Evolutionary conservation across 2,113 vertebrate genomes (phyloP).

Genomic region (Apodemus speciosus): DNA sequence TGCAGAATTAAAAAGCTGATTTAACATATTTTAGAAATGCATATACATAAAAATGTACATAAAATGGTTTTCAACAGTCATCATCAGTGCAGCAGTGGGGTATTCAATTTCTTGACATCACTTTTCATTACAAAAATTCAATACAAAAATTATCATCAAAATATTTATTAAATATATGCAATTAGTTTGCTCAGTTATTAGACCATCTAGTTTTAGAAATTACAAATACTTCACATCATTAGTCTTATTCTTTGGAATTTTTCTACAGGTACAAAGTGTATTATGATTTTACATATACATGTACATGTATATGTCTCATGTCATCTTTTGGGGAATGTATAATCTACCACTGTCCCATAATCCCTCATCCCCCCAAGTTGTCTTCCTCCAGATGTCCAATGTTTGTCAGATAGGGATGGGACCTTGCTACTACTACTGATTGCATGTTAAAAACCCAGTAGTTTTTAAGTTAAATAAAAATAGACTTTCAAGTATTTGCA

Average conservation of each 20-base stretch:
- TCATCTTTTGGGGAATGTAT: not conserved
- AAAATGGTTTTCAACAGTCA: not conserved
- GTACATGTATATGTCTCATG: not conserved
- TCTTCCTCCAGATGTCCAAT: too few relatives aligned
- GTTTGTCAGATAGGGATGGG: not conserved
- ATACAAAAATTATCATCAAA: not conserved
- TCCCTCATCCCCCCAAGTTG: too few relatives aligned
- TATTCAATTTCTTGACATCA: not conserved
- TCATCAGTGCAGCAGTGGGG: not conserved
- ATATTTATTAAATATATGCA: not conserved
- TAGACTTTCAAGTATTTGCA: too few relatives aligned
- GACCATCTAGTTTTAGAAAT: not conserved
- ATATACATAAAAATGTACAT: not conserved
- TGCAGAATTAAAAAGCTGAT: not conserved
- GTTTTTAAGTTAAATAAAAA: not conserved
- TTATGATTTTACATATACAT: not conserved
- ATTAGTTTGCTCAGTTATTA: not conserved
- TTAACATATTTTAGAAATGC: not conserved
- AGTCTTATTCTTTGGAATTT: not conserved
- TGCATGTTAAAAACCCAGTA: too few relatives aligned
- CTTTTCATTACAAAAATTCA: not conserved
- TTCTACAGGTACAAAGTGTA: not conserved
- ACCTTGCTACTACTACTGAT: rapidly evolving
- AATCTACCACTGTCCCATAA: not conserved
- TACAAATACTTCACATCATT: not conserved